phyloP scores from a whole-genome alignment of 2,113 vertebrate genomes.

The Chunga burmeisteri region DNA sequence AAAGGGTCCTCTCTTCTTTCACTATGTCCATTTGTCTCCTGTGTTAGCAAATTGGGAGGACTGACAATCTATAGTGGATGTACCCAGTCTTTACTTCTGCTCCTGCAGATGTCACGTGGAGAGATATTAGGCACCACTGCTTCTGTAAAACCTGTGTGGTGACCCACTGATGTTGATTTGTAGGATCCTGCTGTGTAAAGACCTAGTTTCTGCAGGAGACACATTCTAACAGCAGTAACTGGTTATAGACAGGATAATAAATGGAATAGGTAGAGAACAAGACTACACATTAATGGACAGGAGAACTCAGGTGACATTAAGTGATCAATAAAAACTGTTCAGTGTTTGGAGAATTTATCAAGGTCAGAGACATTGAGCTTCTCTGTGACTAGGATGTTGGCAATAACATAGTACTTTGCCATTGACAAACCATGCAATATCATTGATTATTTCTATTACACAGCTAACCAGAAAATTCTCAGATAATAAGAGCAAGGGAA shows the following conservation, averaged over 20 bases:
- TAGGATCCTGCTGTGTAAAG: conserved; percentile 78
- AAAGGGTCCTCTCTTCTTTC: background rate
- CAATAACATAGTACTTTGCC: conserved; percentile 16
- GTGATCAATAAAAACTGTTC: conserved; percentile 75
- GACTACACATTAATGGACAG: conserved; percentile 68
- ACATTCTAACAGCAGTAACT: conserved; percentile 67
- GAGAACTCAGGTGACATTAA: conserved; percentile 67
- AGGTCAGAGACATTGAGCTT: conserved; percentile 66
- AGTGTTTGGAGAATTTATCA: conserved; percentile 72
- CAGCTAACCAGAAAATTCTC: background rate
- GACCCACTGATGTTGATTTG: conserved; percentile 77
- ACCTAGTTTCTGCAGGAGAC: conserved; percentile 78
- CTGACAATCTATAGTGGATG: conserved; percentile 25
- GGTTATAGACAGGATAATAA: conserved; percentile 78
- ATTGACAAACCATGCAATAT: background rate
- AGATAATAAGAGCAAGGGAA: background rate
- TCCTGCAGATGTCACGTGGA: conserved; percentile 68
- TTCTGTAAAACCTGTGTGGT: conserved; percentile 71
- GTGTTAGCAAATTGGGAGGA: background rate
- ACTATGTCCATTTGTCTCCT: background rate
- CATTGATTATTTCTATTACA: background rate
- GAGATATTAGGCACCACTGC: conserved; percentile 72
- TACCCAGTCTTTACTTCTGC: conserved; percentile 69
- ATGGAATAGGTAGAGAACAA: conserved; percentile 63
- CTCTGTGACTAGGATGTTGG: conserved; percentile 31